Percentiles rank a stretch among this genome's conserved stretches.
These are phyloP conservation scores for Grallaria varia DNA, from an alignment of 2,113 vertebrate species.

Conservation along the genomic window DNA sequence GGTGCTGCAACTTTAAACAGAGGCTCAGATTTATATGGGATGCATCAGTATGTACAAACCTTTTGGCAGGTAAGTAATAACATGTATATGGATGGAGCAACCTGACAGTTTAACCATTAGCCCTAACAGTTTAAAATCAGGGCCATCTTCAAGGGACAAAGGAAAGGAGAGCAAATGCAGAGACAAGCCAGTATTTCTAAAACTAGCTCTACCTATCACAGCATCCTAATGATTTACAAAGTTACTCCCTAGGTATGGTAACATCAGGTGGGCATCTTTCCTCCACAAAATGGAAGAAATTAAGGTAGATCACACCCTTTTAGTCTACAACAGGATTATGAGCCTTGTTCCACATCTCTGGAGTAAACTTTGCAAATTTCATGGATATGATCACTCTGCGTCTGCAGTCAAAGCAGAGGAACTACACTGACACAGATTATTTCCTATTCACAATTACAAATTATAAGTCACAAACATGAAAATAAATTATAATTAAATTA, in stretches of 20 bases:
- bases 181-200: neutral
- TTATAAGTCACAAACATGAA: neutral
- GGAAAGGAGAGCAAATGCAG: neutral
- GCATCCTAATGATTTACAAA: neutral
- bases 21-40: neutral
- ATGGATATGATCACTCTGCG: neutral
- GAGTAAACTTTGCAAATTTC: neutral
- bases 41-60: neutral
- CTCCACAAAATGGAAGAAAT: neutral
- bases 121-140: neutral
- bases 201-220: neutral
- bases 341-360: neutral
- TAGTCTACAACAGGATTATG: neutral
- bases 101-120: neutral
- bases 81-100: neutral
- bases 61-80: neutral
- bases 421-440: neutral
- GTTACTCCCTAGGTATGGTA: neutral
- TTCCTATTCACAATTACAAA: neutral
- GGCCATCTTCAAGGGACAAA: neutral
- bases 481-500: neutral
- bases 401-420: neutral
- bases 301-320: neutral
- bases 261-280: neutral
- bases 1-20: neutral